Percentiles rank a stretch among this genome's conserved stretches.
These are phyloP conservation scores for Notiomystis cincta DNA, from an alignment of 2,113 vertebrate species.

Conservation along the genomic window DNA sequence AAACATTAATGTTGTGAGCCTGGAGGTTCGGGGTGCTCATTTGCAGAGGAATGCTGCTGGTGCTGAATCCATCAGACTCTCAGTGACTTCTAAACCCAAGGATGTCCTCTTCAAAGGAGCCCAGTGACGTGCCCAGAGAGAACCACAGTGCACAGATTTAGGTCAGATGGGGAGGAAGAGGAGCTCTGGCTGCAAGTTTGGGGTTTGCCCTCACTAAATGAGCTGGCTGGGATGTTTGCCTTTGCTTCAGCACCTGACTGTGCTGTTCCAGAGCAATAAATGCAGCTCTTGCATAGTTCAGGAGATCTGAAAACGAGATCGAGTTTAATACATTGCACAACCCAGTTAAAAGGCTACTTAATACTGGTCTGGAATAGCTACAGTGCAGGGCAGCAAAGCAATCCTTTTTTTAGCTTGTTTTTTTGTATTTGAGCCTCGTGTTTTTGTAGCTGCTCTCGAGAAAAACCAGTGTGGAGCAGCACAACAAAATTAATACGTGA, in stretches of 20 bases:
- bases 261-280: neutral
- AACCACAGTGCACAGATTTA: neutral
- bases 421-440: neutral
- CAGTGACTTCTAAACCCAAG: neutral
- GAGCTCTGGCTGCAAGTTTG: neutral
- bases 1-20: neutral
- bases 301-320: conserved; percentile 24
- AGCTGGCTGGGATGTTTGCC: neutral
- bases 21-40: neutral
- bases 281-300: neutral
- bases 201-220: neutral
- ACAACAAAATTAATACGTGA: neutral
- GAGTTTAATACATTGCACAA: neutral
- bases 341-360: neutral
- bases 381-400: neutral
- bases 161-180: conserved; percentile 15
- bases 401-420: neutral
- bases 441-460: neutral
- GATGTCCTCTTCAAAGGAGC: neutral
- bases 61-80: neutral
- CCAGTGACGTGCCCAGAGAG: neutral
- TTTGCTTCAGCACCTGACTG: neutral
- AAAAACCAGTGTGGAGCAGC: neutral
- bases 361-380: neutral
- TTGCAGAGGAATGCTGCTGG: neutral